Base-by-base conservation (phyloP, 92 coral and sea anemone genomes). In the Zoanthus sansibaricus region DNA sequence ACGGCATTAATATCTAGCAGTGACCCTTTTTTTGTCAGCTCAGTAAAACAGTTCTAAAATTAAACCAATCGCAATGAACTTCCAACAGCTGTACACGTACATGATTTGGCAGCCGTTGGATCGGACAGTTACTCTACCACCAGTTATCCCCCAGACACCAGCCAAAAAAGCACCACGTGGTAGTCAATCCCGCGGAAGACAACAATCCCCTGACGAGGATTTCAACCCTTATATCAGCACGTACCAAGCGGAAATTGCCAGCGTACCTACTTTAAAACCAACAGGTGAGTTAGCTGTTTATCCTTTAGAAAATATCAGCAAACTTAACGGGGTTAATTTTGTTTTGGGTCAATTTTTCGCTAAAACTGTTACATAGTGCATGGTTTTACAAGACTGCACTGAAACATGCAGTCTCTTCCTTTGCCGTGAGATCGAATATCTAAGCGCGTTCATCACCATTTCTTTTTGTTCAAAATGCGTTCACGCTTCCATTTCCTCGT, bases 71-170 rank as follows among this genome's bases (percentile, higher is more conserved):
- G 0, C 21, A 8, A 1, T 47, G 17, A 21, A 73, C 18, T 58
- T 75, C 31, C 21, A 37, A 15, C 91, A 94, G 98, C 88, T 94
- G 18, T 62, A 86, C 31, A 91, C 98, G 61, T 94, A 94, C 91
- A 93, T 94, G 98, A 89, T 94, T 5, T 94, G 98, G 98, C 90
- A 91, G 84, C 98, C 95, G 37, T 45, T 88, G 78, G 98, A 94
- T 48, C 75, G 89, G 21, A 51, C 66, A n/a, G 58, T 83, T 56
- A 55, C 69, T 31, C 20, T 74, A 68, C 78, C 98, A 48, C 54
- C 94, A 91, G 14, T 82, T 73, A 51, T 90, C 80, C 68, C 94
- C 93, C 75, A 80, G 86, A 51, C 70, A 16, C 86, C 44, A 32
- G 46, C 89, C 71, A 12, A 46, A 10, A 87, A 68, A 49, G 78